phyloP scores from a whole-genome alignment of 2,888 invertebrate genomes.

The Yponomeuta evonymella region DNA sequence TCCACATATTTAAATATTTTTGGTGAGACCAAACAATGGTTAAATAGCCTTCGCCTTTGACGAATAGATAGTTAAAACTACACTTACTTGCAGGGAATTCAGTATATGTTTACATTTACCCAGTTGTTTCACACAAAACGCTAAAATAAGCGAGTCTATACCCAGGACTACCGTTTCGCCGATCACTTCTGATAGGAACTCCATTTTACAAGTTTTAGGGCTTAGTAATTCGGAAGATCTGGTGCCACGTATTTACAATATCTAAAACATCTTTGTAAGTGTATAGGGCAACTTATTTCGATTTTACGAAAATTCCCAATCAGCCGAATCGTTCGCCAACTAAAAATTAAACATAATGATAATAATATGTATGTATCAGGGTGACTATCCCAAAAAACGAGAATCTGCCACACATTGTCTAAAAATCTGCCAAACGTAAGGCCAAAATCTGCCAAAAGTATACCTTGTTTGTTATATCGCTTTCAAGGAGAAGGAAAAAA shows the following conservation, averaged over 20 bases:
- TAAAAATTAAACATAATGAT: too few relatives aligned
- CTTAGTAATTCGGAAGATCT: background rate
- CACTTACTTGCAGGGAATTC: slow-evolving; percentile 80
- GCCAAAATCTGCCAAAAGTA: too few relatives aligned
- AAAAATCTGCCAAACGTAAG: too few relatives aligned
- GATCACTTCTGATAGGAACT: slow-evolving; percentile 77
- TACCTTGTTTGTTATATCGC: too few relatives aligned
- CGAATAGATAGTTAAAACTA: background rate
- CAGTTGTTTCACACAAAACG: slow-evolving; percentile 84
- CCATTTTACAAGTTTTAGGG: slow-evolving; percentile 71
- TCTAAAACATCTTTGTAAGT: background rate
- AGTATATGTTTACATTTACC: slow-evolving; percentile 84
- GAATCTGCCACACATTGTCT: too few relatives aligned
- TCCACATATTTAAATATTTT: too few relatives aligned
- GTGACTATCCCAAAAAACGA: too few relatives aligned
- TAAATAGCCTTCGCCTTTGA: background rate
- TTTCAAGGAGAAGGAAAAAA: too few relatives aligned
- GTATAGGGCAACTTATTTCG: background rate
- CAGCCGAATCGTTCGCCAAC: background rate
- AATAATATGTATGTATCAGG: too few relatives aligned
- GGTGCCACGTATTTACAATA: background rate
- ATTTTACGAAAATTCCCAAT: background rate
- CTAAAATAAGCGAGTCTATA: slow-evolving; percentile 84
- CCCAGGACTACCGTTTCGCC: slow-evolving; percentile 85
- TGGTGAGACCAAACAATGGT: too few relatives aligned